Evolutionary conservation across 2,113 vertebrate species (phyloP), one percentile per base, ranked within the genome.

Genomic region (Orycteropus afer): DNA sequence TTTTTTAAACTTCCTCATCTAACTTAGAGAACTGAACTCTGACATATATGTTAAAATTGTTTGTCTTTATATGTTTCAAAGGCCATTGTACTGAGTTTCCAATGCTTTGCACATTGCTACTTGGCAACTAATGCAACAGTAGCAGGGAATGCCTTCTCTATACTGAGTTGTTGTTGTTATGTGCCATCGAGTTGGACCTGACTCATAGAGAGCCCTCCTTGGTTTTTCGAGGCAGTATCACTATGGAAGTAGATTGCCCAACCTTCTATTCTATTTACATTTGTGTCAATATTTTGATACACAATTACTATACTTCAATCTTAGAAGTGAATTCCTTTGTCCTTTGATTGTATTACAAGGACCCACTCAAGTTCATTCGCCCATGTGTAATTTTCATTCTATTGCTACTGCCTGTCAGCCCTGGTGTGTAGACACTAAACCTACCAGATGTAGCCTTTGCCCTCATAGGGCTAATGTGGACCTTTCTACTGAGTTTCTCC

Each of bases 371-470:
- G 55, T 25, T 74, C 76, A 7, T 47, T 49, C 34, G 27, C 37
- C 27, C 55, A 34, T 74, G 61, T 37, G 3, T 40, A 27, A 34
- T 14, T 20, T 37, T 5, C 4, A 34, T 27, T 32, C 34, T 3
- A 17, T 15, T 47, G 17, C n/a, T 37, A 55, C 13, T 63, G 29
- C 11, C 13, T 51, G 49, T 63, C n/a, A n/a, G n/a, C n/a, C n/a
- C n/a, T n/a, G n/a, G 37, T 10, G 13, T 0, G 27, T 0, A 7
- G 32, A 14, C 23, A 40, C 18, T 18, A 37, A 7, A 23, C 40
- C 1, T 10, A 40, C 57, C 18, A 25, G 69, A 0, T 45, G 1
- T 4, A 32, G 0, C 14, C 13, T 32, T 13, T 40, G 57, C 5
- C 34, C 17, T 32, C 27, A 0, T 1, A 63, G 25, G 12, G 49